These are phyloP conservation scores for Drosophila kepulauana DNA, from an alignment of 1,140 invertebrate genomes.

Conservation along the genomic window DNA sequence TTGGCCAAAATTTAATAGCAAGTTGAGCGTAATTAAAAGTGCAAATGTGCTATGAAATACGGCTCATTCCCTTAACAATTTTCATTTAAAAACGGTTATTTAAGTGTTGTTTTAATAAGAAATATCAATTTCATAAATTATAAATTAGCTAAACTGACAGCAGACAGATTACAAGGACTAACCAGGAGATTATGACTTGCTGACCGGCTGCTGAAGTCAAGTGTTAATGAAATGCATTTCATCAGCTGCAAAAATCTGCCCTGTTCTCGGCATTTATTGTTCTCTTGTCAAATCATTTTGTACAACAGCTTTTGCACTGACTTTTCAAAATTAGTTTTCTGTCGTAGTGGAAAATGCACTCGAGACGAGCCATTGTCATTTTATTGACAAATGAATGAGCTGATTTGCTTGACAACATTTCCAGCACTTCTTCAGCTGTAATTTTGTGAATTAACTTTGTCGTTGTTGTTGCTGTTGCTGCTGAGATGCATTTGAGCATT, in stretches of 20 bases:
- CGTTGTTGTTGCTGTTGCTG: conserved; percentile 13
- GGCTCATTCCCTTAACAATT: neutral
- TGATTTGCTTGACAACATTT: conserved; percentile 69
- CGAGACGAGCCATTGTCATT: conserved; percentile 58
- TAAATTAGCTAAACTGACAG: conserved; percentile 6
- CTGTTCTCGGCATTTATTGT: neutral
- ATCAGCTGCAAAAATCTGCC: conserved; percentile 43
- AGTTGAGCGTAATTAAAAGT: conserved; percentile 34
- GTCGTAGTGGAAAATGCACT: conserved; percentile 30
- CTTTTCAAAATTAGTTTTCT: conserved; percentile 4
- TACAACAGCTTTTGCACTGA: neutral
- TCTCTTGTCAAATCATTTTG: neutral
- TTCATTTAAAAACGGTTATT: neutral
- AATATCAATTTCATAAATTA: neutral
- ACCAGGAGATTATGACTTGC: neutral
- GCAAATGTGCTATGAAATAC: neutral
- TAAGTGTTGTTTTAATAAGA: neutral
- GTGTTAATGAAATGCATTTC: conserved; percentile 71
- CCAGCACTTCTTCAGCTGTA: conserved; percentile 25
- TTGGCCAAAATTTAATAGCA: conserved; percentile 35
- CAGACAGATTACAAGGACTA: neutral
- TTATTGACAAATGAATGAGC: conserved; percentile 80
- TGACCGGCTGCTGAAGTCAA: conserved; percentile 33
- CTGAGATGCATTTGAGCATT: conserved; percentile 60
- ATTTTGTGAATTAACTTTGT: conserved; percentile 48